Percentiles rank a stretch among this genome's conserved stretches.
These are phyloP conservation scores for Scyliorhinus canicula DNA, from an alignment of 2,797 vertebrate genomes.

Conservation along the genomic window DNA sequence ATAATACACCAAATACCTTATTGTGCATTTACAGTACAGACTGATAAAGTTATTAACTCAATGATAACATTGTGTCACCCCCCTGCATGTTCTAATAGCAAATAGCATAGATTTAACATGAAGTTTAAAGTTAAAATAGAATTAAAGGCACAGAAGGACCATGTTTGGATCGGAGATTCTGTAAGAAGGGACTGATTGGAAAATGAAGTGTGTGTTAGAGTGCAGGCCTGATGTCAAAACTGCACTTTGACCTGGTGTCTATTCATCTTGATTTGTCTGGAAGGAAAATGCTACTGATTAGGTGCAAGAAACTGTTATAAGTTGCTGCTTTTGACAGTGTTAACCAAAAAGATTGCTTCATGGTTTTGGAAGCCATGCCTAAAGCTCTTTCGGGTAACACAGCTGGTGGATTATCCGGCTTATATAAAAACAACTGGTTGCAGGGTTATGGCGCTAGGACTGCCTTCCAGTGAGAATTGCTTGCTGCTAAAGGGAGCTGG, in stretches of 20 bases:
- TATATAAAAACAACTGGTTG: not conserved
- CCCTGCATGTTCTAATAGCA: not conserved
- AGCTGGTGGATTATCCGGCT: conserved; percentile 17
- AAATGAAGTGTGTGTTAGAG: not conserved
- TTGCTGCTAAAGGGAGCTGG: not conserved
- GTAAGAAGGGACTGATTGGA: not conserved
- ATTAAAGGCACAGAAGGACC: not conserved
- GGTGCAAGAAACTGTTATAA: not conserved
- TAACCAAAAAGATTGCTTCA: not conserved
- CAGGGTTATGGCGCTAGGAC: not conserved
- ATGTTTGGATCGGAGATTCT: not conserved
- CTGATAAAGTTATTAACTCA: not conserved
- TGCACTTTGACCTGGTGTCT: not conserved
- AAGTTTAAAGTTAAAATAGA: not conserved
- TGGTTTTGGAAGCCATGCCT: not conserved
- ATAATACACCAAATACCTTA: conserved; percentile 4
- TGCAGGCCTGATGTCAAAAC: not conserved
- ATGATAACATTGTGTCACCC: not conserved
- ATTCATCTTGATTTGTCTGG: not conserved
- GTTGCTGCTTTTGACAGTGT: not conserved
- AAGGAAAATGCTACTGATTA: not conserved
- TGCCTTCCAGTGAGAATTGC: not conserved
- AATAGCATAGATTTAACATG: not conserved
- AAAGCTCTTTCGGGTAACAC: not conserved
- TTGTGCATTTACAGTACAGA: not conserved